Percentiles rank a stretch among this genome's conserved stretches.
phyloP scores from a whole-genome alignment of 2,797 vertebrate genomes.

The Uromys caudimaculatus region DNA sequence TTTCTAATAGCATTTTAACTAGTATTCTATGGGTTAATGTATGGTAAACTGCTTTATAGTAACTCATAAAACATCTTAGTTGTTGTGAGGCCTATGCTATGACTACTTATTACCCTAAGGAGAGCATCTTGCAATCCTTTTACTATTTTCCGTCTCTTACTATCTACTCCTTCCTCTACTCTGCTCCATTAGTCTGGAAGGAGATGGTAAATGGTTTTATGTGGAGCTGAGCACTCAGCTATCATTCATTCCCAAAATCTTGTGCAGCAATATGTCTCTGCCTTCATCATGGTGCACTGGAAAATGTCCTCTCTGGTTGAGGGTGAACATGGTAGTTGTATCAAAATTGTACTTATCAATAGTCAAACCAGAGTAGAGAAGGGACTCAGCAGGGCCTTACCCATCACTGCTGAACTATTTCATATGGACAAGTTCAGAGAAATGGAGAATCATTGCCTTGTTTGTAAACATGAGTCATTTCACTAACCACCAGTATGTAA shows the following conservation, averaged over 20 bases:
- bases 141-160: background rate
- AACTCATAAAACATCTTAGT: background rate
- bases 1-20: conserved; percentile 2
- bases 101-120: background rate
- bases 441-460: background rate
- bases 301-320: background rate
- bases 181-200: too few species aligned
- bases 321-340: background rate
- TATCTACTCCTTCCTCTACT: background rate
- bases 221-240: background rate
- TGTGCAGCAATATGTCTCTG: background rate
- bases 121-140: background rate
- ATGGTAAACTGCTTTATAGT: background rate
- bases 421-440: background rate
- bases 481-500: background rate
- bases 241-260: background rate
- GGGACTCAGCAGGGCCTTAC: background rate
- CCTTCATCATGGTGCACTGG: background rate
- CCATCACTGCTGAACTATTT: background rate
- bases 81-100: background rate
- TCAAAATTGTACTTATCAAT: background rate
- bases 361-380: background rate
- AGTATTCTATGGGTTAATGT: background rate
- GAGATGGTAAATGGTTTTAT: background rate
- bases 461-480: background rate